A percentile compares a stretch with the other conserved stretches of the same genome.
These are phyloP conservation scores for Mormyrus hasselquistii DNA, from an alignment of 2,797 vertebrate genomes.

Conservation along the genomic window DNA sequence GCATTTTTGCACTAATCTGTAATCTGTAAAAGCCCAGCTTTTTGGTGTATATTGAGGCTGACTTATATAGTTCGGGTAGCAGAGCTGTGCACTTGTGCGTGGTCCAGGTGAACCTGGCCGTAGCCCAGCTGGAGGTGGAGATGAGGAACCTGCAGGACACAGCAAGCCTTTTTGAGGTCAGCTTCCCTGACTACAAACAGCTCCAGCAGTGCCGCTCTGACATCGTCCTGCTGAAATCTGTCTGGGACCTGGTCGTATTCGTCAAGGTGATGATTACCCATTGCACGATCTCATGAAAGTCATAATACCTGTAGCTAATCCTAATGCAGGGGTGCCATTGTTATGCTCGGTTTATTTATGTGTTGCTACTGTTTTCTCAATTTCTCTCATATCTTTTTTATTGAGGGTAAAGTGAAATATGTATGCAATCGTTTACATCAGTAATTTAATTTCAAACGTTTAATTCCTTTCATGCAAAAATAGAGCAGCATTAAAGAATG, in stretches of 20 bases:
- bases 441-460: not conserved
- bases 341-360: not conserved
- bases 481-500: slow-evolving; percentile 74
- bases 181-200: slow-evolving; percentile 68
- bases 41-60: not conserved
- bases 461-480: not conserved
- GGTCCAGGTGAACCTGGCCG: slow-evolving; percentile 54
- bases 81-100: slow-evolving; percentile 24
- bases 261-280: slow-evolving; percentile 53
- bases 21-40: not conserved
- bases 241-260: slow-evolving; percentile 71
- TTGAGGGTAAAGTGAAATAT: not conserved
- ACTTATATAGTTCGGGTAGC: not conserved
- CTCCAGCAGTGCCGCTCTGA: slow-evolving; percentile 64
- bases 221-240: slow-evolving; percentile 63
- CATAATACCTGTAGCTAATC: not conserved
- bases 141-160: slow-evolving; percentile 66
- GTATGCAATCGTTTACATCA: not conserved
- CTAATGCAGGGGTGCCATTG: not conserved
- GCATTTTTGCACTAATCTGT: not conserved
- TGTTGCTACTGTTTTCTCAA: not conserved
- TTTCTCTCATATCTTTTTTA: not conserved
- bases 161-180: slow-evolving; percentile 68
- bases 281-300: not conserved
- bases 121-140: slow-evolving; percentile 57